A percentile compares a stretch with the other conserved stretches of the same genome.
Conservation (phyloP, 1,140 invertebrate species). For the Mamestra configurata region DNA sequence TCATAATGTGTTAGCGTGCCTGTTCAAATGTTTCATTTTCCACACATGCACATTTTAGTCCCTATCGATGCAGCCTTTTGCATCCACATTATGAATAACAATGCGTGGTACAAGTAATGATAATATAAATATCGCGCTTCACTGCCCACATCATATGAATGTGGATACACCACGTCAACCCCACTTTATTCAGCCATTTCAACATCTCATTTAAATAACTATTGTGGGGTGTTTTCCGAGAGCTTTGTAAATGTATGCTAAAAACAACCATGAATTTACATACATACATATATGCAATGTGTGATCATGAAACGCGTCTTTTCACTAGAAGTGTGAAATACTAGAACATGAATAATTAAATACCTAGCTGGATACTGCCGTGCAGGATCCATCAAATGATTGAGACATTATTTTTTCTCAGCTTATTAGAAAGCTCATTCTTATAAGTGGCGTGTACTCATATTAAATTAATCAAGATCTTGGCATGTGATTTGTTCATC, state of each 20-base stretch:
- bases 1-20: too few species aligned
- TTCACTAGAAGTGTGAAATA: background rate
- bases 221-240: constrained; percentile 18
- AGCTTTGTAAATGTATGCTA: constrained; percentile 19
- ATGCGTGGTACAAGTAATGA: background rate
- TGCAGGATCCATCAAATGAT: too few species aligned
- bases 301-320: background rate
- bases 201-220: constrained; percentile 57
- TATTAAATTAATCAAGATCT: too few species aligned
- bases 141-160: constrained; percentile 49
- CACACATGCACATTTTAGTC: background rate
- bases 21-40: background rate
- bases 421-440: too few species aligned
- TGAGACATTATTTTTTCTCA: too few species aligned
- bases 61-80: background rate
- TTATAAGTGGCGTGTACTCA: too few species aligned
- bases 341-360: too few species aligned
- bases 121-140: constrained; percentile 39
- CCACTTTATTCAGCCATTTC: constrained; percentile 51
- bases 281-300: background rate
- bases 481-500: too few species aligned
- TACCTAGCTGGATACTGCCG: too few species aligned
- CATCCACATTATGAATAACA: constrained; percentile 6
- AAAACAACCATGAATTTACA: background rate
- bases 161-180: constrained; percentile 52